Evolutionary conservation across 2,888 invertebrate species (phyloP).

Genomic region (Dysmachus trigonus): DNA sequence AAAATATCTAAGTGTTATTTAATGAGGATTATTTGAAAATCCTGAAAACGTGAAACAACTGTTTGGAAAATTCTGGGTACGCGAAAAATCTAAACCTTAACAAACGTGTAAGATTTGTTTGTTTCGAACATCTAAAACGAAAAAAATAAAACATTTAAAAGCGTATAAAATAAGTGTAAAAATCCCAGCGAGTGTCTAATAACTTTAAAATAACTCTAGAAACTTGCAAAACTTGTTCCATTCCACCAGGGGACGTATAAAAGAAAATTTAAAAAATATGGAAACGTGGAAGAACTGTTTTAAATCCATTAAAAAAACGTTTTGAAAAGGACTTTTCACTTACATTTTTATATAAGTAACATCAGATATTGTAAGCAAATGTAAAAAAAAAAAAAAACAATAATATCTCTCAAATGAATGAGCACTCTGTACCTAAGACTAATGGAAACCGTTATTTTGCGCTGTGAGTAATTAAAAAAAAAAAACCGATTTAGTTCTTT

Average conservation of each 20-base stretch:
- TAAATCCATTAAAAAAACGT: not conserved
- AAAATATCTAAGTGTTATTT: not conserved
- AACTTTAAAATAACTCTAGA: not conserved
- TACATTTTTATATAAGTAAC: not conserved
- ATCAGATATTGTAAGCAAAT: not conserved
- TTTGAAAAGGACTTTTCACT: not conserved
- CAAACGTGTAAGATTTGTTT: not conserved
- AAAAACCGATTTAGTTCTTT: constrained; percentile 7
- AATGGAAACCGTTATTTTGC: constrained; percentile 33
- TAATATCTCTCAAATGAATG: not conserved
- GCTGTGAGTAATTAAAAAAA: constrained; percentile 34
- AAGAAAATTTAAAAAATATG: too few relatives aligned
- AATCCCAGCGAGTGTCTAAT: not conserved
- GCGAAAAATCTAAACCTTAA: not conserved
- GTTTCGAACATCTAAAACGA: not conserved
- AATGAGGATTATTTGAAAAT: not conserved
- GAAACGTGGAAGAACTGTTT: not conserved
- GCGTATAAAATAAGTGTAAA: too few relatives aligned
- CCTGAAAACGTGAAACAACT: not conserved
- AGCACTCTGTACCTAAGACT: constrained; percentile 39
- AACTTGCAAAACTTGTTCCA: not conserved
- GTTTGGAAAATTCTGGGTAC: not conserved
- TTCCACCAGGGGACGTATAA: not conserved
- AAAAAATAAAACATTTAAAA: not conserved
- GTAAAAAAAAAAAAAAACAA: constrained; percentile 5